These are phyloP conservation scores for Natrix natrix DNA, from an alignment of 2,797 vertebrate genomes.

Conservation along the genomic window DNA sequence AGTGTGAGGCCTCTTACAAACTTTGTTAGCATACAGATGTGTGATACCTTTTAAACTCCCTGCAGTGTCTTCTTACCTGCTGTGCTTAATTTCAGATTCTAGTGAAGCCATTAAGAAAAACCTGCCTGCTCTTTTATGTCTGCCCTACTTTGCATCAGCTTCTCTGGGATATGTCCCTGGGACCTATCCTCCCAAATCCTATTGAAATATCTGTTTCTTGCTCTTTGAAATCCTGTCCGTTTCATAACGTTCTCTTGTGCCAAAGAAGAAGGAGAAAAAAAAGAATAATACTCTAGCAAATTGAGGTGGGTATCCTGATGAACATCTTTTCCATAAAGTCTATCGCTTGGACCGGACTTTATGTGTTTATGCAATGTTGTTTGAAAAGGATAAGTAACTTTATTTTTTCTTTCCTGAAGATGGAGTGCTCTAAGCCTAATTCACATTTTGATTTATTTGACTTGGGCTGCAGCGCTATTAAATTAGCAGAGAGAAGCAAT, in stretches of 20 bases:
- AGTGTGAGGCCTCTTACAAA: conserved; percentile 55
- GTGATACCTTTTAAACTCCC: conserved; percentile 56
- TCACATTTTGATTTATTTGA: conserved; percentile 79
- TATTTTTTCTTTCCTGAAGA: conserved; percentile 13
- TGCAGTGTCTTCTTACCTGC: conserved; percentile 62
- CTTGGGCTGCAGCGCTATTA: conserved; percentile 73
- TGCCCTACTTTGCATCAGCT: conserved; percentile 50
- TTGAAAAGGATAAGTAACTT: not conserved
- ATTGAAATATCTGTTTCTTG: conserved; percentile 42
- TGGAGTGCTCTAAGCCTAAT: conserved; percentile 64
- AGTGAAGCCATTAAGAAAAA: conserved; percentile 61
- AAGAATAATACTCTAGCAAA: conserved; percentile 14
- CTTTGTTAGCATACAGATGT: conserved; percentile 64
- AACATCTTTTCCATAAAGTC: conserved; percentile 21
- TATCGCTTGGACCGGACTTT: conserved; percentile 10
- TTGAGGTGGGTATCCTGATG: not conserved
- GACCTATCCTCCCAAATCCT: conserved; percentile 1
- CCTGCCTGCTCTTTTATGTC: conserved; percentile 48
- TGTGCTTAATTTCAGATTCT: conserved; percentile 68
- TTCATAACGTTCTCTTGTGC: conserved; percentile 18
- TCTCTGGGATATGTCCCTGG: conserved; percentile 42
- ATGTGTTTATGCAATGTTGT: not conserved
- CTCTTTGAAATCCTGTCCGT: conserved; percentile 35
- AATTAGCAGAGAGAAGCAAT: conserved; percentile 76
- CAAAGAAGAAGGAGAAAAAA: not conserved